Evolutionary conservation across 2,113 vertebrate species (phyloP).

Genomic region (Heptranchias perlo): DNA sequence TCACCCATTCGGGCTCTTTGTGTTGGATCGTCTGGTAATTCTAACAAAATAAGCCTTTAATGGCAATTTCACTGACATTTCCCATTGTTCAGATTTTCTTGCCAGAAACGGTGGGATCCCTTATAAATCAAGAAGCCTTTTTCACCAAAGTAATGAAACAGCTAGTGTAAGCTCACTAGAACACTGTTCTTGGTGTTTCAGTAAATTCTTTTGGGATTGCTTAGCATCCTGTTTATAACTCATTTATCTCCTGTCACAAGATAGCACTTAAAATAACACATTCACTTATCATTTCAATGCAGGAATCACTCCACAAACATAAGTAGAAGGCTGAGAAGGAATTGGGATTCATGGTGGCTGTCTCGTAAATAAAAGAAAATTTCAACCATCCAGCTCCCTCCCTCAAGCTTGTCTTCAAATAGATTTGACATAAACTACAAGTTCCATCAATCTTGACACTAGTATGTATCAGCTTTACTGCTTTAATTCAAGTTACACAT

Average conservation of each 20-base stretch:
- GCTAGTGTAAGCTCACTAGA: not conserved
- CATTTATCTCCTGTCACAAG: not conserved
- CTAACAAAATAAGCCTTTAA: not conserved
- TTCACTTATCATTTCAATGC: not conserved
- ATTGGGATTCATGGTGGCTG: not conserved
- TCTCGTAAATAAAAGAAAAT: not conserved
- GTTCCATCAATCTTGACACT: not conserved
- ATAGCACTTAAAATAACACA: not conserved
- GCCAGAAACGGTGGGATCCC: not conserved
- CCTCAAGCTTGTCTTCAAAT: not conserved
- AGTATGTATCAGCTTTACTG: not conserved
- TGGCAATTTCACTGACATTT: not conserved
- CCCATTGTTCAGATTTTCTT: not conserved
- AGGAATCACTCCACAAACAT: not conserved
- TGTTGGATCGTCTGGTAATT: not conserved
- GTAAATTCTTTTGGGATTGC: not conserved
- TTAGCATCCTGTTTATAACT: not conserved
- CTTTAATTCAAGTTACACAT: not conserved
- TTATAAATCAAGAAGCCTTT: not conserved
- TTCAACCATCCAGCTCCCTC: not conserved
- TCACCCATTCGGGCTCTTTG: not conserved
- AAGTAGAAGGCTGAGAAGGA: not conserved
- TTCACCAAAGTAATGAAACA: not conserved
- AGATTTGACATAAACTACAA: not conserved
- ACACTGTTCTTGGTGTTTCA: not conserved